Evolutionary conservation across 2,888 invertebrate species (phyloP).

Genomic region (Laspeyria flexula): DNA sequence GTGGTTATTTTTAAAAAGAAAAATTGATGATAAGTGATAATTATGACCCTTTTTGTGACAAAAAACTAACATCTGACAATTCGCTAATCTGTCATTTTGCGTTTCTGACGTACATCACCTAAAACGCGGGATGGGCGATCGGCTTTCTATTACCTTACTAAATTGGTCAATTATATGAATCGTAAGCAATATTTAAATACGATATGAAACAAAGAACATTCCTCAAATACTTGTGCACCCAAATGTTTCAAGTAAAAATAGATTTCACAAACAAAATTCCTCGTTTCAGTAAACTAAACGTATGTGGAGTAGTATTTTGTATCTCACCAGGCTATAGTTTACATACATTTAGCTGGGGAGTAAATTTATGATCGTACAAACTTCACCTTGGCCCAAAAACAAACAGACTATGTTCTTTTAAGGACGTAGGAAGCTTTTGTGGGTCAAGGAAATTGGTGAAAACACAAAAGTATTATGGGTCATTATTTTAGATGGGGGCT

Average conservation of each 20-base stretch:
- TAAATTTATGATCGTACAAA: slow-evolving; percentile 14
- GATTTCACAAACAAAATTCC: neutral
- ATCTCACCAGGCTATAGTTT: slow-evolving; percentile 12
- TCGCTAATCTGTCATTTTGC: no score
- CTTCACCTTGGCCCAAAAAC: slow-evolving; percentile 29
- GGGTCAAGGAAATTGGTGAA: slow-evolving; percentile 30
- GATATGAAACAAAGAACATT: slow-evolving; percentile 5
- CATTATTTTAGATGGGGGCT: neutral
- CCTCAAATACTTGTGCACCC: neutral
- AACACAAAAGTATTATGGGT: neutral
- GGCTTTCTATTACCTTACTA: no score
- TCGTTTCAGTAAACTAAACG: slow-evolving; percentile 14
- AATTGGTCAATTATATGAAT: no score
- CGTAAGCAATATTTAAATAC: no score
- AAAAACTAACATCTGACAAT: no score
- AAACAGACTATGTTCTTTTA: slow-evolving; percentile 18
- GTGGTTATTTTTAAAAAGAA: no score
- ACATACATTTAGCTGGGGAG: slow-evolving; percentile 11
- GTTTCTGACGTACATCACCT: no score
- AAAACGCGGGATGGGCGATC: no score
- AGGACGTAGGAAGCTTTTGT: slow-evolving; percentile 20
- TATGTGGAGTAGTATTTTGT: slow-evolving; percentile 4
- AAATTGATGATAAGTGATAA: no score
- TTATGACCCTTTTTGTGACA: no score
- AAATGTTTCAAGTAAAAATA: neutral